Percentiles rank a stretch among this genome's conserved stretches.
Conservation (phyloP, 2,113 vertebrate species). For the Azemiops feae region DNA sequence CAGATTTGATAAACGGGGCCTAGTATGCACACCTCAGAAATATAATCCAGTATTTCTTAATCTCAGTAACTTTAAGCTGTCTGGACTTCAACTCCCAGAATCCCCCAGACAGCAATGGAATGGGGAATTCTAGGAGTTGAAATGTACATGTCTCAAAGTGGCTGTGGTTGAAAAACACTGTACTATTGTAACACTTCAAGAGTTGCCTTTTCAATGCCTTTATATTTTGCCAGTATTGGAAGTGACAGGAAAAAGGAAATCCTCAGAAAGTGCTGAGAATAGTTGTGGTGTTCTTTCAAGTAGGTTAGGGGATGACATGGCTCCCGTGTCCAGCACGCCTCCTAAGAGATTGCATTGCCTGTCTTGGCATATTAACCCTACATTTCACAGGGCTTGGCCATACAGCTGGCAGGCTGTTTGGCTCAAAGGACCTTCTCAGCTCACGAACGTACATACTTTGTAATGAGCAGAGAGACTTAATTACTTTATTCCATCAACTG, state of each 20-base stretch:
- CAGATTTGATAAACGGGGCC: not conserved
- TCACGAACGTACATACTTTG: constrained; percentile 47
- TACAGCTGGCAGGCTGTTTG: constrained; percentile 54
- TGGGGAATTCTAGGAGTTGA: not conserved
- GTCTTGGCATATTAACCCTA: constrained; percentile 55
- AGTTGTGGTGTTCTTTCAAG: constrained; percentile 27
- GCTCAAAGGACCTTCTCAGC: constrained; percentile 51
- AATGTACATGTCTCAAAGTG: not conserved
- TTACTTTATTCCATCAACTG: constrained; percentile 62
- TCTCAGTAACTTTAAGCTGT: not conserved
- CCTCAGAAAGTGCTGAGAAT: not conserved
- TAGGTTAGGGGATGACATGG: constrained; percentile 11
- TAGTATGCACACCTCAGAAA: not conserved
- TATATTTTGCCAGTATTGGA: not conserved
- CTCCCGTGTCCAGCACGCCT: constrained; percentile 14
- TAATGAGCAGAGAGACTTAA: constrained; percentile 64
- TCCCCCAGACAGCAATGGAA: not conserved
- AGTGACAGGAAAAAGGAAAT: not conserved
- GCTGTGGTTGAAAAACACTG: not conserved
- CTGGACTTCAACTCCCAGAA: not conserved
- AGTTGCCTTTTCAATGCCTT: not conserved
- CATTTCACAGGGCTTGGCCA: constrained; percentile 52
- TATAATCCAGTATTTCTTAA: not conserved
- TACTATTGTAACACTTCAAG: not conserved
- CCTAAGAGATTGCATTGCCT: constrained; percentile 22